Percentiles rank a stretch among this genome's conserved stretches.
These are phyloP conservation scores for Chionodraco myersi DNA, from an alignment of 2,113 vertebrate species.

Conservation along the genomic window DNA sequence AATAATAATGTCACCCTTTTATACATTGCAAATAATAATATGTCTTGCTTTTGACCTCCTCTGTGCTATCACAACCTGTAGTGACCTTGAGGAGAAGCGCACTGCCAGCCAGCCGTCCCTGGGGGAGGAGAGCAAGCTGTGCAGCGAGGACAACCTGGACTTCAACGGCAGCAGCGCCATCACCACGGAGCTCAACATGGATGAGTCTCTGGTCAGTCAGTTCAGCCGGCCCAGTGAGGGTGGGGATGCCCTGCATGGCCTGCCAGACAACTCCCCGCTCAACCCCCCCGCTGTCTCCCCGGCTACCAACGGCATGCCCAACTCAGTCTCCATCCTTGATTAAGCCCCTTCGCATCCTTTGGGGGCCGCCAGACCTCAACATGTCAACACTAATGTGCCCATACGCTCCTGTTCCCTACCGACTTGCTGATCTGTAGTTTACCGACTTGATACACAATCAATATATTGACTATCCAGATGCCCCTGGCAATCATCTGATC, in stretches of 20 bases:
- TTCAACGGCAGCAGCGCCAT: constrained; percentile 89
- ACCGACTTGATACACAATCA: constrained; percentile 71
- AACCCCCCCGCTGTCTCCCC: constrained; percentile 69
- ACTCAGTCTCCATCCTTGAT: constrained; percentile 77
- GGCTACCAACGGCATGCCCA: constrained; percentile 74
- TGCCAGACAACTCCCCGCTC: constrained; percentile 83
- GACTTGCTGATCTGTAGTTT: constrained; percentile 67
- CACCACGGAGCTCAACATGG: constrained; percentile 90
- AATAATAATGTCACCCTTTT: background rate
- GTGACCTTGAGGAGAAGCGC: constrained; percentile 92
- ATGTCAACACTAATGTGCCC: constrained; percentile 74
- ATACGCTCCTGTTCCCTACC: constrained; percentile 64
- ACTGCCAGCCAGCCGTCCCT: constrained; percentile 90
- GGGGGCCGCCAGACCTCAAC: constrained; percentile 76
- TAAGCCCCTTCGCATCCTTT: constrained; percentile 61
- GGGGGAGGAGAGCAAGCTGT: constrained; percentile 88
- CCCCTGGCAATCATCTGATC: constrained; percentile 60
- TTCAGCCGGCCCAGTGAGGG: constrained; percentile 88
- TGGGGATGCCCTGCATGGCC: constrained; percentile 71
- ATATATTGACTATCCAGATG: constrained; percentile 66
- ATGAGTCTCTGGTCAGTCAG: constrained; percentile 92
- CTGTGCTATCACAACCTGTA: constrained; percentile 48
- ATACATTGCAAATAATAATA: background rate
- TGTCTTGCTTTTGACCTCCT: background rate
- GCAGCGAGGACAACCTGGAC: constrained; percentile 90